Percentiles rank a stretch among this genome's conserved stretches.
phyloP scores from a whole-genome alignment of 2,797 vertebrate genomes.

The Cynopterus sphinx region DNA sequence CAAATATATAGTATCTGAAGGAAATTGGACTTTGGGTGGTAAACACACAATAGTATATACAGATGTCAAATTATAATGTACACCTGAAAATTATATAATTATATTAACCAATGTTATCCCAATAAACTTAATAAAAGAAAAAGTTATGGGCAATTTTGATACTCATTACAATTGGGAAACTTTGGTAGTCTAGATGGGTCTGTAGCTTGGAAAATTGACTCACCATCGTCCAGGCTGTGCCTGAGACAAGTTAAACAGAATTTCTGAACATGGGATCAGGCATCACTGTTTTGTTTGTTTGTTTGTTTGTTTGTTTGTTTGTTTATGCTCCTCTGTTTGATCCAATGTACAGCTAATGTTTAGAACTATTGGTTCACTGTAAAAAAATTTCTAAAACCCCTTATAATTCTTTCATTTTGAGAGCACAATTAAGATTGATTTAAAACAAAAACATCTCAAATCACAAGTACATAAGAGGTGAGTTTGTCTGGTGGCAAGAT shows the following conservation, averaged over 20 bases:
- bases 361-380: neutral
- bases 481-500: neutral
- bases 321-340: neutral
- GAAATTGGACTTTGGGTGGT: no score
- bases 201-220: neutral
- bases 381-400: neutral
- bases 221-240: fast-evolving
- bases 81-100: no score
- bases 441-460: neutral
- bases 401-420: neutral
- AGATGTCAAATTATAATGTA: no score
- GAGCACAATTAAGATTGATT: neutral
- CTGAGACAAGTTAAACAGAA: neutral
- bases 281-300: neutral
- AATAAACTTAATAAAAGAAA: no score
- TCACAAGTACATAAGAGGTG: neutral
- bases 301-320: neutral
- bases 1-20: no score
- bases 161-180: neutral
- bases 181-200: neutral
- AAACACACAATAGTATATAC: no score
- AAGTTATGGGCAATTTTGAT: neutral
- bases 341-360: neutral
- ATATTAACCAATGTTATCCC: no score
- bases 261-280: no score